phyloP scores from a whole-genome alignment of 1,140 invertebrate species.

The Drosophila setifemur region DNA sequence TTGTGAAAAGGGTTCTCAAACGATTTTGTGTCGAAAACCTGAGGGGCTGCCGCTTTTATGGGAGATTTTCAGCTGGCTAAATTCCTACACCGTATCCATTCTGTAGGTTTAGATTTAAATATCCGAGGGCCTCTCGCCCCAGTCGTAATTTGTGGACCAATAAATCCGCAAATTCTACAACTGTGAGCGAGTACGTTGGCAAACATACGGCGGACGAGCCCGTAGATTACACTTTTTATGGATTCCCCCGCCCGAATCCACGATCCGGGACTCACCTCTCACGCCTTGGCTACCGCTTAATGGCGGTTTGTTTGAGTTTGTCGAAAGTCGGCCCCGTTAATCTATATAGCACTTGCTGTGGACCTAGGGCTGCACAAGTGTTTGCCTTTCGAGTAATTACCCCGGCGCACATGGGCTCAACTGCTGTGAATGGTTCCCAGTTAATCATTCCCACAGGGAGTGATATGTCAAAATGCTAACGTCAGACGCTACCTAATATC shows the following conservation, averaged over 20 bases:
- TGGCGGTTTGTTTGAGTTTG: conserved; percentile 30
- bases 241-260: not conserved
- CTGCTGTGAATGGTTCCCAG: not conserved
- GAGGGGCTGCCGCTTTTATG: conserved; percentile 30
- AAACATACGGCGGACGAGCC: not conserved
- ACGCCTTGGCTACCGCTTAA: conserved; percentile 21
- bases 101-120: not conserved
- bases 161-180: conserved; percentile 2
- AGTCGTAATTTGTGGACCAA: conserved; percentile 51
- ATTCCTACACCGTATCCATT: conserved; percentile 17
- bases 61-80: not conserved
- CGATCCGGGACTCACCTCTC: not conserved
- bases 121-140: not conserved
- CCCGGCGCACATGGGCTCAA: conserved; percentile 1
- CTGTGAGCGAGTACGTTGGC: conserved; percentile 1
- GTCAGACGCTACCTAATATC: conserved; percentile 13
- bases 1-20: conserved; percentile 18
- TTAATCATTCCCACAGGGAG: conserved; percentile 14
- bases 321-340: conserved; percentile 27
- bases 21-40: conserved; percentile 5
- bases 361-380: conserved; percentile 15
- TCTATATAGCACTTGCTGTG: conserved; percentile 29
- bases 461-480: conserved; percentile 21
- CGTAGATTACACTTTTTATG: conserved; percentile 28
- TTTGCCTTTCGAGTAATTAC: conserved; percentile 7